Evolutionary conservation across 2,888 invertebrate genomes (phyloP), one percentile per base, ranked within the genome.

Genomic region (Hemicrepidius hirtus): DNA sequence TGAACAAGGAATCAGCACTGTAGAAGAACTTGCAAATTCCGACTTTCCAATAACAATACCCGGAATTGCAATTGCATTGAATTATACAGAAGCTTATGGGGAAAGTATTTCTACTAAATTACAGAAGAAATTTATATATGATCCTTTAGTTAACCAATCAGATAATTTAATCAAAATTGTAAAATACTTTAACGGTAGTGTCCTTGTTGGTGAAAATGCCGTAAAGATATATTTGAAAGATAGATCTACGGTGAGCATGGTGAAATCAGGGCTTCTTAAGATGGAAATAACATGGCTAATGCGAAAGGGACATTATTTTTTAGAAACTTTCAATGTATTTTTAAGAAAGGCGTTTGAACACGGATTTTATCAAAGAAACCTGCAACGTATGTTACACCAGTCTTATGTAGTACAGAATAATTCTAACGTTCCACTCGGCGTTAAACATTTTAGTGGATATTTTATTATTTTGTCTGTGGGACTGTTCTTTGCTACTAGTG

Each of bases 11-110:
- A 50, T 50, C 10, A 24, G 13, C 6, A 50, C 50, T 5, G 2
- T 24, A 5, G 50, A 50, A 50, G 50, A 50, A 21, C 50, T 50
- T 28, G 20, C 21, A n/a, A 6, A 50, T 1, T 50, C 24, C 3
- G 5, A 3, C 0, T 7, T 50, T 13, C n/a, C 13, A 41, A 41
- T 41, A 41, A n/a, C 16, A n/a, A 7, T 16, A 16, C 41, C 41
- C 2, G 2, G 6, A 41, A 7, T 16, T 41, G 13, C 41, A 6
- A 41, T 2, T 6, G 6, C 2, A 16, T n/a, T 41, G 3, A 16
- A 16, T n/a, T 41, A 16, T 16, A 16, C 41, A 2, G 24, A 24
- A 24, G 24, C 24, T 5, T 12, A 9, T 10, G n/a, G 37, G 3
- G 10, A 37, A 37, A 37, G 7, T 10, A 10, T 37, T 2, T 3